Evolutionary conservation across 2,797 vertebrate species (phyloP).

Genomic region (Gymnothorax javanicus): DNA sequence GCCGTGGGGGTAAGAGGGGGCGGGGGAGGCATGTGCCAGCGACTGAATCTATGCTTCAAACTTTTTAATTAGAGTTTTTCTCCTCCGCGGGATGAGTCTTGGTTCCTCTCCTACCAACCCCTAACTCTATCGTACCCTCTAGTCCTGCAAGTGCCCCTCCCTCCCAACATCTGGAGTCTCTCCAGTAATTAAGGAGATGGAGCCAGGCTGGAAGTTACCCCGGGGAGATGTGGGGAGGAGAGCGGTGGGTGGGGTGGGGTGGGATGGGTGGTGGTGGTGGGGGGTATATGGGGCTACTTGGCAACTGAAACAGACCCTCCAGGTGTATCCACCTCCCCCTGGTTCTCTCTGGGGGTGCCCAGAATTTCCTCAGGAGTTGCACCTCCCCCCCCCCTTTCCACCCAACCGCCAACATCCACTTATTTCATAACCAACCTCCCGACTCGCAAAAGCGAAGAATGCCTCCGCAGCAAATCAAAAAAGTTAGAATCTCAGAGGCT

Average conservation of each 20-base stretch:
- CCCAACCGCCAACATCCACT: background rate
- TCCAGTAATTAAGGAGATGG: conserved; percentile 70
- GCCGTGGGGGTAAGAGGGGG: background rate
- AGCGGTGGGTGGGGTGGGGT: conserved; percentile 28
- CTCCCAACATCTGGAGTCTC: conserved; percentile 73
- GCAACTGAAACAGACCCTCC: conserved; percentile 14
- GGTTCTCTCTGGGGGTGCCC: conserved; percentile 15
- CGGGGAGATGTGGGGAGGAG: conserved; percentile 54
- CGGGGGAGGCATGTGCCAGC: background rate
- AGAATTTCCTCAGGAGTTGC: background rate
- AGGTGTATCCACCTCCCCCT: conserved; percentile 26
- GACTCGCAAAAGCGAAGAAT: background rate
- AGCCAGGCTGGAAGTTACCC: conserved; percentile 60
- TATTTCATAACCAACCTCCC: background rate
- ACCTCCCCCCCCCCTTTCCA: background rate
- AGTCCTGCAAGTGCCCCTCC: conserved; percentile 1
- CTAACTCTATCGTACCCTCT: conserved; percentile 34
- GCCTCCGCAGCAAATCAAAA: background rate
- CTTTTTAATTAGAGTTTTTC: conserved; percentile 62
- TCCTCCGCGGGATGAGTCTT: background rate
- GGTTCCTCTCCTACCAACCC: conserved; percentile 36
- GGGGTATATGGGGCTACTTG: background rate
- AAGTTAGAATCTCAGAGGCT: background rate
- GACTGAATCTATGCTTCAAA: conserved; percentile 51
- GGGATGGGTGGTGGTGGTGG: too few species aligned